Conservation (phyloP, 2,113 vertebrate genomes). For the Periophthalmus modestus region DNA sequence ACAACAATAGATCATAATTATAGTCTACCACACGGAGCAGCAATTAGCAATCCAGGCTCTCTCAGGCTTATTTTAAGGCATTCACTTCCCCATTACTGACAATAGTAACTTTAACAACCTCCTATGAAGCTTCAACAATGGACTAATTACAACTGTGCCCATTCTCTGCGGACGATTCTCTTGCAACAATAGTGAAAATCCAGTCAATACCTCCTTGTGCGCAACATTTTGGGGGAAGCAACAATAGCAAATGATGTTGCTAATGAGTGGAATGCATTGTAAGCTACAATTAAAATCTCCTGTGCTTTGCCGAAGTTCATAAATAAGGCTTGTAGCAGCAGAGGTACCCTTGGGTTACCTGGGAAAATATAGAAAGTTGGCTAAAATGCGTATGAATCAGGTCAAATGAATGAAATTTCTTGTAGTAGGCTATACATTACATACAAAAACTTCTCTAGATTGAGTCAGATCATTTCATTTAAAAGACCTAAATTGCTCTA, state of each 20-base stretch:
- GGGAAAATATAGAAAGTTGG: too few species aligned
- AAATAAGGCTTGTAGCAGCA: neutral
- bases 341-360: neutral
- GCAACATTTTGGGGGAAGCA: neutral
- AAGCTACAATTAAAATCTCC: conserved; percentile 2
- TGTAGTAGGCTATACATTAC: too few species aligned
- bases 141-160: neutral
- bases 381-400: too few species aligned
- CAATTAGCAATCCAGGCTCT: neutral
- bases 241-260: neutral
- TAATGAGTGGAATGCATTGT: neutral
- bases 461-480: too few species aligned
- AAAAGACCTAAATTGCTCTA: too few species aligned
- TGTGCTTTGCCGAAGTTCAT: neutral
- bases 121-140: conserved; percentile 5
- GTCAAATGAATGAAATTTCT: too few species aligned
- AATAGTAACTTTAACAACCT: conserved; percentile 6
- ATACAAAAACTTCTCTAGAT: too few species aligned
- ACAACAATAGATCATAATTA: conserved; percentile 9
- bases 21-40: neutral
- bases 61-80: neutral
- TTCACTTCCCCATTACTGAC: neutral
- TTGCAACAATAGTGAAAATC: neutral
- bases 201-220: neutral
- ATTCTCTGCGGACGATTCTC: neutral